phyloP scores from a whole-genome alignment of 1,140 invertebrate species.

The Probaryconus sp. region DNA sequence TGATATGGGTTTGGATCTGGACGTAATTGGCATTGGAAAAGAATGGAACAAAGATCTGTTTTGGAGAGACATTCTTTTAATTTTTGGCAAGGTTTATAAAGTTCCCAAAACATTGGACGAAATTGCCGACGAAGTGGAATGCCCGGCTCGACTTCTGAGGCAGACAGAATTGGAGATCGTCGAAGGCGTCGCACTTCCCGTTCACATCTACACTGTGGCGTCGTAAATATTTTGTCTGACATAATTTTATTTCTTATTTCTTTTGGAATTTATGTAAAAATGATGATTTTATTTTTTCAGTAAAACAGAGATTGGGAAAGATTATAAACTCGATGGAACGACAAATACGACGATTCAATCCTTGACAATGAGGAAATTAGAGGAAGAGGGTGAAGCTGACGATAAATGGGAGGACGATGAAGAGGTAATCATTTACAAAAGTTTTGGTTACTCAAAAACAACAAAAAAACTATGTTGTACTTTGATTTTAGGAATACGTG shows the following conservation, averaged over 20 bases:
- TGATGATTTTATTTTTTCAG: no score
- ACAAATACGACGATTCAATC: no score
- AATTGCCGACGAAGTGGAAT: slow-evolving; percentile 28
- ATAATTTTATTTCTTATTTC: slow-evolving; percentile 3
- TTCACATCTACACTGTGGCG: slow-evolving; percentile 30
- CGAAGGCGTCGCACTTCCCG: slow-evolving; percentile 15
- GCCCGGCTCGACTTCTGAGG: slow-evolving; percentile 26
- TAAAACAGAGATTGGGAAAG: no score
- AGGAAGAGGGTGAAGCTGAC: no score
- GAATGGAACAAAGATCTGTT: slow-evolving; percentile 39
- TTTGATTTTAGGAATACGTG: no score
- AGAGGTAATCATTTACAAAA: no score
- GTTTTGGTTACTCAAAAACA: no score
- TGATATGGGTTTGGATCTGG: slow-evolving; percentile 32
- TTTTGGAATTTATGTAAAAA: slow-evolving; percentile 1
- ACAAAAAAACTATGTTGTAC: no score
- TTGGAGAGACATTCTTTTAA: slow-evolving; percentile 47
- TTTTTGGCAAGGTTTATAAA: slow-evolving; percentile 7
- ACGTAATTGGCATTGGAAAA: slow-evolving; percentile 18
- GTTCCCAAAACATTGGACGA: slow-evolving; percentile 16
- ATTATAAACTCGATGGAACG: no score
- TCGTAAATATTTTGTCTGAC: slow-evolving; percentile 19
- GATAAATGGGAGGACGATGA: no score
- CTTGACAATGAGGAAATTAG: no score
- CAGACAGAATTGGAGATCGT: slow-evolving; percentile 30